Evolutionary conservation across 2,113 vertebrate species (phyloP).

Genomic region (Hippocampus barbouri): DNA sequence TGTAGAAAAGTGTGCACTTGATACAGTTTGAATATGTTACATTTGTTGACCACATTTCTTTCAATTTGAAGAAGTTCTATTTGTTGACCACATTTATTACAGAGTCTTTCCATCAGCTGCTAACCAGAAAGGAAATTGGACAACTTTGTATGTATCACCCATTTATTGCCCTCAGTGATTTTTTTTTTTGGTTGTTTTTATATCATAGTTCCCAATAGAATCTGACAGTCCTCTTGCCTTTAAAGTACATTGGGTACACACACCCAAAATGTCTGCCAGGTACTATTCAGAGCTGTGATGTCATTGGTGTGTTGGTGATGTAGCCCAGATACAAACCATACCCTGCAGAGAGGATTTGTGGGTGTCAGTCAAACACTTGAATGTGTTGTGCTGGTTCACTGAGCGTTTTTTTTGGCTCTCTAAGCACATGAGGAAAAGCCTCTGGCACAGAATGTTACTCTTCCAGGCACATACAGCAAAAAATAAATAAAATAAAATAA

Average conservation of each 20-base stretch:
- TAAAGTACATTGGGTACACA: not conserved
- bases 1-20: not conserved
- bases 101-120: slow-evolving; percentile 70
- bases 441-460: slow-evolving; percentile 16
- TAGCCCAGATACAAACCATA: slow-evolving; percentile 34
- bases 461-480: not conserved
- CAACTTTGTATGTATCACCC: slow-evolving; percentile 70
- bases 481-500: not conserved
- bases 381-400: slow-evolving; percentile 25
- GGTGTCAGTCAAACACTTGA: slow-evolving; percentile 27
- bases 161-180: slow-evolving; percentile 25
- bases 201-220: slow-evolving; percentile 4
- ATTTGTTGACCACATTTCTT: slow-evolving; percentile 67
- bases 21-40: slow-evolving; percentile 21
- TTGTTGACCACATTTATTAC: slow-evolving; percentile 72
- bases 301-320: slow-evolving; percentile 30
- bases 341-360: slow-evolving; percentile 52
- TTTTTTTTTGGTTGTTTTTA: slow-evolving; percentile 33
- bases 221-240: not conserved
- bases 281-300: slow-evolving; percentile 30
- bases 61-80: slow-evolving; percentile 59
- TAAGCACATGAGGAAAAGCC: slow-evolving; percentile 32
- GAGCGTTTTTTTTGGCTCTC: slow-evolving; percentile 16
- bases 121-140: slow-evolving; percentile 67
- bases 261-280: slow-evolving; percentile 20